Evolutionary conservation across 2,113 vertebrate genomes (phyloP), one percentile per base, ranked within the genome.

Genomic region (Apaloderma vittatum): DNA sequence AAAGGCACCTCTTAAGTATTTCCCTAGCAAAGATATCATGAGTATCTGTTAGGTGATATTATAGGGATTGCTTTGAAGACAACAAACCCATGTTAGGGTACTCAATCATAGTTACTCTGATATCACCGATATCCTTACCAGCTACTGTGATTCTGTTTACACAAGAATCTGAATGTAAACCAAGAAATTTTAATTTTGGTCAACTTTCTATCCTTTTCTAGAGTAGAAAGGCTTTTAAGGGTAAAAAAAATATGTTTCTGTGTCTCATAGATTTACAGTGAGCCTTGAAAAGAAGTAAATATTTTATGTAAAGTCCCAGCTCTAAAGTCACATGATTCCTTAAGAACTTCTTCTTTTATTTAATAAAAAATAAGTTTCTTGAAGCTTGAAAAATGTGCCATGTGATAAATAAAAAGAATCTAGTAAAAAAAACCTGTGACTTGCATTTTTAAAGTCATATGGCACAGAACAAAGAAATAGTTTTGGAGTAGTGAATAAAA

Each of bases 351-450:
- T 61, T 18, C 3, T 91, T 91, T 88, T 85, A 88, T 87, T 78
- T 75, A 85, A 86, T 88, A 88, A 92, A 95, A 90, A 79, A 70
- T 51, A 82, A 48, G 12, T 70, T 76, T 73, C 40, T 62, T 70
- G 49, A 91, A 61, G 32, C 36, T 76, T 85, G 40, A 61, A 88
- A 94, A 85, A 72, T 65, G 1, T 88, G 6, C 3, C n/a, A 72
- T 62, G 49, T 76, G 11, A 79, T 61, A 90, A 92, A 82, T 52
- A 72, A 79, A 81, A 90, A 62, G 7, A 73, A 65, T 5, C 3
- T 55, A 55, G 32, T 55, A 34, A 59, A 85, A 94, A 92, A 59
- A 24, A 37, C 3, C 4, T 18, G 36, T 7, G 1, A n/a, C 9
- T 74, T 48, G n/a, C 0, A 18, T 51, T 75, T 92, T 79, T 36